Percentiles rank a stretch among this genome's conserved stretches.
Evolutionary conservation across 2,888 invertebrate species (phyloP).

Genomic region (Trachelus troglodyta): DNA sequence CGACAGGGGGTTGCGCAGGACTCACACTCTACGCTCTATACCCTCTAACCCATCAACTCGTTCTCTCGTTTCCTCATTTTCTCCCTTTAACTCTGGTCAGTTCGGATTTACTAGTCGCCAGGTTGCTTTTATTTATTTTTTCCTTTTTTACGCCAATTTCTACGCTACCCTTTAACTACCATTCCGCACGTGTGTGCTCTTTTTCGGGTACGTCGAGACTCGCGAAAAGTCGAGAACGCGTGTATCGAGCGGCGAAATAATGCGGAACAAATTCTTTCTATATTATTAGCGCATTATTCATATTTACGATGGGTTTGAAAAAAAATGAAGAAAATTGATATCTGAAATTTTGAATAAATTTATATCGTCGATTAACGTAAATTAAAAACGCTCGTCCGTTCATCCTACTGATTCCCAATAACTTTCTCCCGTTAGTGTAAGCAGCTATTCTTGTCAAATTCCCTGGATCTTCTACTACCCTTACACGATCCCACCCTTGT

Average conservation of each 20-base stretch:
- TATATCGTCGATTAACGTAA: not conserved
- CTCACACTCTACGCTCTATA: not conserved
- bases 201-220: not conserved
- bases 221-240: not conserved
- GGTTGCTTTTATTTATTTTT: not conserved
- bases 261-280: not conserved
- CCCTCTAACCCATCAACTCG: not conserved
- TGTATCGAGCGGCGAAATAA: not conserved
- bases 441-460: not conserved
- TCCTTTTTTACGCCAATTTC: not conserved
- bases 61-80: not conserved
- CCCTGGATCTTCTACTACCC: not conserved
- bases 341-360: not conserved
- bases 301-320: not conserved
- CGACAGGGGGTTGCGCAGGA: not conserved
- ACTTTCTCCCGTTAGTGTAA: not conserved
- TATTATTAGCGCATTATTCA: not conserved
- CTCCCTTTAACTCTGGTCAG: not conserved
- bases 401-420: not conserved
- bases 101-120: not conserved
- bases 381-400: not conserved
- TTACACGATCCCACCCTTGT: not conserved
- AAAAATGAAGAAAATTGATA: not conserved
- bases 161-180: not conserved
- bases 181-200: not conserved